Evolutionary conservation across 2,888 invertebrate species (phyloP).

Genomic region (Lysandra coridon): DNA sequence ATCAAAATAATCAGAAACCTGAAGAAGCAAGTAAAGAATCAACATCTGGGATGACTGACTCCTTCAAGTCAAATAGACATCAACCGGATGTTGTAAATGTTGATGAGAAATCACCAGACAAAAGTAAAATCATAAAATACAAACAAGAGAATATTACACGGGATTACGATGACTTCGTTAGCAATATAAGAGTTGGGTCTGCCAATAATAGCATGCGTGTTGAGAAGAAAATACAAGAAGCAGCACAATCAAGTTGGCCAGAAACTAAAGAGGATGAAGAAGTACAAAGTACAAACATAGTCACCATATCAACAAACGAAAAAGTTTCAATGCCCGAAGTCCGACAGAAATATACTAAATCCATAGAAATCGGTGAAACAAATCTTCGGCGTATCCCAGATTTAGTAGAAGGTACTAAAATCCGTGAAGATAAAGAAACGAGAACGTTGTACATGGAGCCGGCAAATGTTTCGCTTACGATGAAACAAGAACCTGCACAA

Average conservation of each 20-base stretch:
- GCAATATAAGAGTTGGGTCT: slow-evolving; percentile 74
- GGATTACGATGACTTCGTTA: slow-evolving; percentile 72
- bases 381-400: slow-evolving; percentile 65
- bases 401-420: slow-evolving; percentile 69
- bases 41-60: slow-evolving; percentile 59
- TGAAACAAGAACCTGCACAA: slow-evolving; percentile 74
- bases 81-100: slow-evolving; percentile 77
- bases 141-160: slow-evolving; percentile 37
- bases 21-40: slow-evolving; percentile 61
- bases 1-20: slow-evolving; percentile 57
- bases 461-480: slow-evolving; percentile 66
- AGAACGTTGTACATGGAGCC: slow-evolving; percentile 74
- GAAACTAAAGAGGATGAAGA: slow-evolving; percentile 54
- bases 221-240: slow-evolving; percentile 57
- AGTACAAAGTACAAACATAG: slow-evolving; percentile 59
- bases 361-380: slow-evolving; percentile 73
- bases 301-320: slow-evolving; percentile 70
- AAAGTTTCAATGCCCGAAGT: slow-evolving; percentile 60
- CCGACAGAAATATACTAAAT: slow-evolving; percentile 71
- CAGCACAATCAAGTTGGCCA: slow-evolving; percentile 57
- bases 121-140: slow-evolving; percentile 45
- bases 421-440: slow-evolving; percentile 60
- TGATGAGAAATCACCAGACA: slow-evolving; percentile 63
- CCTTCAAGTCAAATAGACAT: slow-evolving; percentile 68
- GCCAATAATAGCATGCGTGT: slow-evolving; percentile 69